phyloP scores from a whole-genome alignment of 2,888 invertebrate genomes.

The Cataglyphis altisquamis region DNA sequence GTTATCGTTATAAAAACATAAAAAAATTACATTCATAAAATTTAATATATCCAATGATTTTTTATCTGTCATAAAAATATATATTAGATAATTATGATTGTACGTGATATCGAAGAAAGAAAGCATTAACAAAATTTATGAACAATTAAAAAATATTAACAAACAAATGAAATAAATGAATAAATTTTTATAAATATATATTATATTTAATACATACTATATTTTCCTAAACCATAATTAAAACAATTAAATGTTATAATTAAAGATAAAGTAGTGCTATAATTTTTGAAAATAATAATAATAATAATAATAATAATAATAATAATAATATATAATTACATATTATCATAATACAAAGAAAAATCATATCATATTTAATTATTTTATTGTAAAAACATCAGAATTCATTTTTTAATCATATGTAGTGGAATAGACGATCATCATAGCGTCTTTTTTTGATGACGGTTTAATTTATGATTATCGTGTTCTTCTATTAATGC shows the following conservation, averaged over 20 bases:
- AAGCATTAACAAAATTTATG: neutral
- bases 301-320: slow-evolving; percentile 11
- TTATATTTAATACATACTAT: neutral
- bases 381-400: neutral
- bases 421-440: neutral
- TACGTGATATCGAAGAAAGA: neutral
- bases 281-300: slow-evolving; percentile 9
- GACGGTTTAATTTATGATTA: slow-evolving; percentile 16
- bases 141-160: neutral
- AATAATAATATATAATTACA: neutral
- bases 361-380: neutral
- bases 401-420: neutral
- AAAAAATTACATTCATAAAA: neutral
- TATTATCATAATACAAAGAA: neutral
- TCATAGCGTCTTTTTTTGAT: neutral
- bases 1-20: neutral
- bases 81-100: neutral
- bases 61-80: neutral
- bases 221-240: neutral
- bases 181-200: neutral
- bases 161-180: neutral
- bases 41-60: neutral
- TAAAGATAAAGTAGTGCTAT: neutral
- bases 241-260: neutral
- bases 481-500: neutral